Percentiles rank a stretch among this genome's conserved stretches.
These are phyloP conservation scores for Noctua fimbriata DNA, from an alignment of 2,888 invertebrate genomes.

Conservation along the genomic window DNA sequence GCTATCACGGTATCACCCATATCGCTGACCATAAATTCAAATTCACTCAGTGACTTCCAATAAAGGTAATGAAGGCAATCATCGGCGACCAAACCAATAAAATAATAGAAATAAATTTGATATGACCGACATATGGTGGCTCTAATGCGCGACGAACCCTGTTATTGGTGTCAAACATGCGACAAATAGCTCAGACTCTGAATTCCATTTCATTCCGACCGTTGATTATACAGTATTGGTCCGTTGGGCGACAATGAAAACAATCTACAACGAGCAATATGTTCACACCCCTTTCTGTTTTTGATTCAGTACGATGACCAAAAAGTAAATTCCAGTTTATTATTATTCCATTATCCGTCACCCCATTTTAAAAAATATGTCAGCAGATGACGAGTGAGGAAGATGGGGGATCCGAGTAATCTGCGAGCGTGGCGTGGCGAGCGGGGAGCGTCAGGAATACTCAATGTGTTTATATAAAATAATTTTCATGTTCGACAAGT, in stretches of 20 bases:
- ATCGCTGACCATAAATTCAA: conserved; percentile 88
- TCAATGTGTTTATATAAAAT: conserved; percentile 90
- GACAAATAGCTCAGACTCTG: conserved; percentile 87
- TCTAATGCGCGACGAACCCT: conserved; percentile 88
- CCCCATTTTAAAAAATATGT: conserved; percentile 90
- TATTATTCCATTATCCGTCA: conserved; percentile 90
- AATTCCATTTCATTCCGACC: conserved; percentile 86
- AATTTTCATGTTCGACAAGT: conserved; percentile 90
- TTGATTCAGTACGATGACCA: conserved; percentile 88
- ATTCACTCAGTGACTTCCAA: conserved; percentile 89
- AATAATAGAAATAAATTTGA: conserved; percentile 91
- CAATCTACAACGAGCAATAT: conserved; percentile 86
- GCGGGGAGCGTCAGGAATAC: conserved; percentile 85
- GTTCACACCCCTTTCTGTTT: conserved; percentile 90
- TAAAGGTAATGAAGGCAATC: conserved; percentile 90
- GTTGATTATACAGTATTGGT: conserved; percentile 90
- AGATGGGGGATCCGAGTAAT: conserved; percentile 82
- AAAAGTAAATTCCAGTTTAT: conserved; percentile 90
- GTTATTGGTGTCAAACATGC: conserved; percentile 91
- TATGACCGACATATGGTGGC: conserved; percentile 90
- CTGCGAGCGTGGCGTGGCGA: conserved; percentile 66
- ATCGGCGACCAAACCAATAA: conserved; percentile 87
- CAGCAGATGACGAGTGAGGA: conserved; percentile 88
- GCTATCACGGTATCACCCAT: conserved; percentile 88
- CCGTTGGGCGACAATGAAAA: conserved; percentile 87